Conservation (phyloP, 2,113 vertebrate species). For the Tichodroma muraria region DNA sequence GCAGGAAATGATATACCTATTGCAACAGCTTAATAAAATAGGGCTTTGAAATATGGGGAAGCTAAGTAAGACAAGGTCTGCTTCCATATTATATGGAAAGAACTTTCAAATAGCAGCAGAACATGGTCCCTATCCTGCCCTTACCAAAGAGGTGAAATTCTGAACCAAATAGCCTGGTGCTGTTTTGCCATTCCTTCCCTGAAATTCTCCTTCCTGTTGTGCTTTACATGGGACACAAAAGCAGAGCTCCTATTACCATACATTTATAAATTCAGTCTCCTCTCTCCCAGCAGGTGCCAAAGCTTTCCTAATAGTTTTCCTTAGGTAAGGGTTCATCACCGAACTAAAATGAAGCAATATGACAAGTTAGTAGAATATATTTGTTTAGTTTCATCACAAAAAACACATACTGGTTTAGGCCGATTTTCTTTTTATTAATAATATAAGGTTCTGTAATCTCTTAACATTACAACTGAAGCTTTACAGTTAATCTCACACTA, state of each 20-base stretch:
- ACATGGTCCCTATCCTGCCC: background rate
- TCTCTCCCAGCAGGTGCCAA: background rate
- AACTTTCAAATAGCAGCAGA: background rate
- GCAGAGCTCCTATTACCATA: background rate
- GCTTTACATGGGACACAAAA: background rate
- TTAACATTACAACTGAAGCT: conserved; percentile 67
- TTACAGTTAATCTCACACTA: conserved; percentile 70
- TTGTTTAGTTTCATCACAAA: conserved; percentile 46
- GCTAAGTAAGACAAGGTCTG: background rate
- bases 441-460: conserved; percentile 66
- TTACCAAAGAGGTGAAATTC: background rate
- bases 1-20: background rate
- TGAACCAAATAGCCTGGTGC: background rate
- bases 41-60: background rate
- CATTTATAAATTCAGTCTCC: background rate
- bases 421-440: conserved; percentile 71
- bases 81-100: background rate
- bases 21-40: background rate
- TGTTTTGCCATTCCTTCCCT: background rate
- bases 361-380: background rate
- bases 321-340: background rate
- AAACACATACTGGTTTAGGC: conserved; percentile 19
- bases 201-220: background rate
- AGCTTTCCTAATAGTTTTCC: background rate
- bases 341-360: conserved; percentile 19